Conservation (phyloP, 1,140 invertebrate species). For the Subanguina moxae region DNA sequence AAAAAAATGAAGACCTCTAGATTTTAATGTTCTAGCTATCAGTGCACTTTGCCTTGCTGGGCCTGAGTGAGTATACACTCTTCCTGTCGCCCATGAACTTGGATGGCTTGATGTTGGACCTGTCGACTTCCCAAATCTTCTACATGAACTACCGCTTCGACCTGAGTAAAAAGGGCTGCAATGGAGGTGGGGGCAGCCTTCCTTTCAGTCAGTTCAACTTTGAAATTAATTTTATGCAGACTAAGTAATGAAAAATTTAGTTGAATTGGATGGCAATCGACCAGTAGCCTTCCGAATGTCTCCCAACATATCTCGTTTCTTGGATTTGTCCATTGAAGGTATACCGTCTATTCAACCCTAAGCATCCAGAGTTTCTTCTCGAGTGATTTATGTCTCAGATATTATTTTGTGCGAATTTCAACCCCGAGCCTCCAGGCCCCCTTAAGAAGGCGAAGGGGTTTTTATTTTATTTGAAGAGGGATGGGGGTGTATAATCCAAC, state of each 20-base stretch:
- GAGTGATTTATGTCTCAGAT: too few relatives aligned
- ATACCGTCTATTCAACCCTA: constrained; percentile 14
- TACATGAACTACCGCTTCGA: constrained; percentile 30
- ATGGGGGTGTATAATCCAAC: too few relatives aligned
- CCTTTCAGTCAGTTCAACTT: constrained; percentile 22
- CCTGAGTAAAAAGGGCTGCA: constrained; percentile 28
- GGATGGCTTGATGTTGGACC: constrained; percentile 20
- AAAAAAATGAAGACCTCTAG: neutral
- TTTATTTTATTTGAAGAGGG: too few relatives aligned
- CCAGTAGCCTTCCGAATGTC: constrained; percentile 31
- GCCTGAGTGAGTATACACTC: constrained; percentile 22
- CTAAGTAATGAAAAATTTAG: constrained; percentile 5
- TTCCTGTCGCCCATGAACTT: constrained; percentile 25
- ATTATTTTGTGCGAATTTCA: too few relatives aligned
- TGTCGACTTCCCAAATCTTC: constrained; percentile 31
- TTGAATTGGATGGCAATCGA: constrained; percentile 35
- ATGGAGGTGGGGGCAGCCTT: neutral
- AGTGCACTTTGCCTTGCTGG: constrained; percentile 27
- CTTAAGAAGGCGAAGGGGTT: too few relatives aligned
- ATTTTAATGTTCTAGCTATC: constrained; percentile 17
- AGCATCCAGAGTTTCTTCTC: too few relatives aligned
- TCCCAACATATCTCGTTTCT: constrained; percentile 25
- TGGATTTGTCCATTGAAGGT: constrained; percentile 37
- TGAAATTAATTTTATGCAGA: too few relatives aligned
- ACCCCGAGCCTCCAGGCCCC: too few relatives aligned